Evolutionary conservation across 2,113 vertebrate species (phyloP).

Genomic region (Conger conger): DNA sequence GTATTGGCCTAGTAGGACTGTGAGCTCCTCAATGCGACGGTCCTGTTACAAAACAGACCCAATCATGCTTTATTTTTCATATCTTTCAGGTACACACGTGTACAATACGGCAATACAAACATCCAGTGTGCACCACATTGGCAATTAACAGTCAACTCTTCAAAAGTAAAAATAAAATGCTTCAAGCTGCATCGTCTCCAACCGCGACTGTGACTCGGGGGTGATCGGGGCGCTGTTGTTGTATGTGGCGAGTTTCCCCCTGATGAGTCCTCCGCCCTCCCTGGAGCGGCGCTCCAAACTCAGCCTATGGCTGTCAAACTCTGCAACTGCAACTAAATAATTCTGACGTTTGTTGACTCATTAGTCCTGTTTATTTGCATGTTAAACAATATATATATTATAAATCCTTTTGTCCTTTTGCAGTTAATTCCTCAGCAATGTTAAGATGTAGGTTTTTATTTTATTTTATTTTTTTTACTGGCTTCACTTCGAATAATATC

Average conservation of each 20-base stretch:
- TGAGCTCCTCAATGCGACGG: constrained; percentile 89
- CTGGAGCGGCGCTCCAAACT: too few species aligned
- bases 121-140: not conserved
- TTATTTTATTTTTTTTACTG: not conserved
- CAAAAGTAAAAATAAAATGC: not conserved
- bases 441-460: not conserved
- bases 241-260: too few species aligned
- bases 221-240: too few species aligned
- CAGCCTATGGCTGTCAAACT: too few species aligned
- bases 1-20: constrained; percentile 77
- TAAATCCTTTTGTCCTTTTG: not conserved
- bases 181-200: too few species aligned
- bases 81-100: not conserved
- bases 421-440: not conserved
- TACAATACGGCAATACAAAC: not conserved
- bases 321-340: too few species aligned
- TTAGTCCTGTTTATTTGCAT: too few species aligned
- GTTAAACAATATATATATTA: not conserved
- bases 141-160: not conserved
- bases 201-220: too few species aligned
- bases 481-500: not conserved
- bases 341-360: too few species aligned
- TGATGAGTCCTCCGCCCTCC: too few species aligned
- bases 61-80: not conserved
- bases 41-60: constrained; percentile 66